Conservation (phyloP, 2,797 vertebrate species). For the Allobates femoralis region DNA sequence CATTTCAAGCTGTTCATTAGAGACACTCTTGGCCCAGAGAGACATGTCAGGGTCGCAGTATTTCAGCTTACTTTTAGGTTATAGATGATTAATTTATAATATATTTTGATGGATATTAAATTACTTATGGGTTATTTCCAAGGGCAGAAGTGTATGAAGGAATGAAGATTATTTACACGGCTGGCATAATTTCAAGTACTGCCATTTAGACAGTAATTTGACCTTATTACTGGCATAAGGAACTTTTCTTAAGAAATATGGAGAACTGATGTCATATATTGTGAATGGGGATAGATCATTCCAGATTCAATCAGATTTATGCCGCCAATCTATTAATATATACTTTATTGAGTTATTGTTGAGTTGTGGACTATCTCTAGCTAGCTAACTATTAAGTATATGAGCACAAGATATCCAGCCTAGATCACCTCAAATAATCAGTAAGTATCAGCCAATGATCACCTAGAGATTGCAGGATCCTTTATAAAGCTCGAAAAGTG, state of each 20-base stretch:
- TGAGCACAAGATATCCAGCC: no score
- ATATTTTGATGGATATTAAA: slow-evolving; percentile 10
- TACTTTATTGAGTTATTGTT: no score
- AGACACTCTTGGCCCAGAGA: neutral
- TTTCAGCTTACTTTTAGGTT: neutral
- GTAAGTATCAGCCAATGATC: no score
- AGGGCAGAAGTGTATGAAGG: slow-evolving; percentile 2
- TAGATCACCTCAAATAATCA: no score
- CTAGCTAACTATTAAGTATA: no score
- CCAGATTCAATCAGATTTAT: neutral
- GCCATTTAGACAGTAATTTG: slow-evolving; percentile 2
- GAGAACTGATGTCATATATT: neutral
- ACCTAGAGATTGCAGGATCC: no score
- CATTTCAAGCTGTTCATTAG: slow-evolving; percentile 4
- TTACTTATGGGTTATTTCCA: slow-evolving; percentile 28
- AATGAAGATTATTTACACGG: neutral
- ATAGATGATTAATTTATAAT: neutral
- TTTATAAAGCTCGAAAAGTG: no score
- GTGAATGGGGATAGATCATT: neutral
- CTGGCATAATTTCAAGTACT: slow-evolving; percentile 11
- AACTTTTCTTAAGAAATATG: neutral
- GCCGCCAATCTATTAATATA: neutral
- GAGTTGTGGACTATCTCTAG: no score
- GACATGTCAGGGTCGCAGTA: neutral
- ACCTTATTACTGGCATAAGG: slow-evolving; percentile 9